Conservation (phyloP, 2,888 invertebrate genomes). For the Cheilosia grossa region DNA sequence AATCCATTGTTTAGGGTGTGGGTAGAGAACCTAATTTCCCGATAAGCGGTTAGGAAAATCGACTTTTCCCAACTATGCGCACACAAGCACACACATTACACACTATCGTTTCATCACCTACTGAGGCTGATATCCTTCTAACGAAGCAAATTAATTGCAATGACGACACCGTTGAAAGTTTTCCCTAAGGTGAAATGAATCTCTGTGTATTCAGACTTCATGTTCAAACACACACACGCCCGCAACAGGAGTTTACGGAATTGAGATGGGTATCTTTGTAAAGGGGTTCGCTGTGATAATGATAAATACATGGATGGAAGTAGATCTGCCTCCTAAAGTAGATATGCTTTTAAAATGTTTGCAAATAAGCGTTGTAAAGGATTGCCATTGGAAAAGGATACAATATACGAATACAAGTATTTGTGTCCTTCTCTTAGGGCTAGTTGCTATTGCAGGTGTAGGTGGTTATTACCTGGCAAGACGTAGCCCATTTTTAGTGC, state of each 20-base stretch:
- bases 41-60: constrained; percentile 71
- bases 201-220: constrained; percentile 41
- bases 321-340: neutral
- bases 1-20: constrained; percentile 56
- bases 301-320: neutral
- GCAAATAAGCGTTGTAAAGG: too few species aligned
- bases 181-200: constrained; percentile 73
- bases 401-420: too few species aligned
- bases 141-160: constrained; percentile 73
- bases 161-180: constrained; percentile 74
- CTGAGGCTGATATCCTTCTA: constrained; percentile 45
- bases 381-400: too few species aligned
- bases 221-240: constrained; percentile 32
- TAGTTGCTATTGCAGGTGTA: too few species aligned
- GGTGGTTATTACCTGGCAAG: too few species aligned
- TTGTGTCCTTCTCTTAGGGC: too few species aligned
- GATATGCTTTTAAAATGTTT: too few species aligned
- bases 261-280: constrained; percentile 59
- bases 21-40: constrained; percentile 69
- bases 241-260: constrained; percentile 70
- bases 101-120: neutral
- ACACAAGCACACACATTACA: neutral
- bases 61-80: constrained; percentile 50
- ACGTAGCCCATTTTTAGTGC: too few species aligned
- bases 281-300: neutral